Conservation (phyloP, 2,113 vertebrate genomes). For the Trogon surrucura region DNA sequence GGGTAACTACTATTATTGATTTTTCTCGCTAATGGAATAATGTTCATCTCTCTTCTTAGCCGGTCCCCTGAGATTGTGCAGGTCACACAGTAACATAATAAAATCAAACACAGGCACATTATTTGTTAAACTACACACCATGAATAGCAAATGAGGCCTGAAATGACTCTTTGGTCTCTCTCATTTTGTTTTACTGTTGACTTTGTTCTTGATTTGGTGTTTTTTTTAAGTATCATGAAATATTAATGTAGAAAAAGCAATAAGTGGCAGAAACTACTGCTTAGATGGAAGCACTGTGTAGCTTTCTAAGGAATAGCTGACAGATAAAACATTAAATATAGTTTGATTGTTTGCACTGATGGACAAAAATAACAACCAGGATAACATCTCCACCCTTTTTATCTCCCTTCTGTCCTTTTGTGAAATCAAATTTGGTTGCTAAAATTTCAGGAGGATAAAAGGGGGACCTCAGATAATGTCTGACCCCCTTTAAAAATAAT, state of each 20-base stretch:
- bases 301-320: background rate
- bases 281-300: background rate
- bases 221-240: background rate
- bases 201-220: background rate
- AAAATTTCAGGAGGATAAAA: background rate
- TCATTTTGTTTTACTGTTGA: constrained; percentile 24
- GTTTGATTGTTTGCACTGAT: background rate
- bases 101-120: constrained; percentile 16
- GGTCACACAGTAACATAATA: constrained; percentile 21
- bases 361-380: background rate
- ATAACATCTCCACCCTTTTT: background rate
- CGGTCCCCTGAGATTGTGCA: background rate
- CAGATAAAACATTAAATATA: background rate
- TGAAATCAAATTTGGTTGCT: background rate
- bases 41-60: constrained; percentile 6
- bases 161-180: background rate
- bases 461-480: background rate
- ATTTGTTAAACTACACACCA: constrained; percentile 22
- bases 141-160: constrained; percentile 23
- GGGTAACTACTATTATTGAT: constrained; percentile 20
- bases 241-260: constrained; percentile 5
- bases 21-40: constrained; percentile 30
- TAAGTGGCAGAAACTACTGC: background rate
- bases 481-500: background rate
- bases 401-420: background rate